Evolutionary conservation across 2,113 vertebrate genomes (phyloP).

Genomic region (Pollachius pollachius): DNA sequence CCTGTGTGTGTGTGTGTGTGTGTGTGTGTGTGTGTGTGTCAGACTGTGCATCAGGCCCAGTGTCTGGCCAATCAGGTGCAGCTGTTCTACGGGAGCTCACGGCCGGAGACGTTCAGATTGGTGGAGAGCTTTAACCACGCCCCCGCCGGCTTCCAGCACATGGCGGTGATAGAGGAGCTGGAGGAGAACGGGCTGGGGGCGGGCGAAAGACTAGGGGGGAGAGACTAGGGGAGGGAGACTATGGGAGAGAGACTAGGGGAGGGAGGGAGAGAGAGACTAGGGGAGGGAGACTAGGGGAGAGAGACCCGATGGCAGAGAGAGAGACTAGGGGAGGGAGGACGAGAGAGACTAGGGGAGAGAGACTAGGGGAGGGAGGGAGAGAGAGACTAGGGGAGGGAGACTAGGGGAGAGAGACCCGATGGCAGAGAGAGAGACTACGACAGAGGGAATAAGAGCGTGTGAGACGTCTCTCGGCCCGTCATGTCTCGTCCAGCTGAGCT

Average conservation of each 20-base stretch:
- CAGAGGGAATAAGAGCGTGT: too few relatives aligned
- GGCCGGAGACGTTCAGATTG: conserved; percentile 76
- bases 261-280: background rate
- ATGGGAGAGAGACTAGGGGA: conserved; percentile 1
- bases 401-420: conserved; percentile 41
- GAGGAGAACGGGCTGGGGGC: conserved; percentile 83
- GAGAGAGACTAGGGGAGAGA: background rate
- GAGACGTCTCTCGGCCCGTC: too few relatives aligned
- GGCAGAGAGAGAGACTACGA: too few relatives aligned
- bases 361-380: background rate
- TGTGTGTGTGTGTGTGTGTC: conserved; percentile 13
- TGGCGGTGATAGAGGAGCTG: conserved; percentile 87
- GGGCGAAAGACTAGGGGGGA: conserved; percentile 1
- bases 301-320: conserved; percentile 78
- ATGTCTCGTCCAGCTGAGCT: too few relatives aligned
- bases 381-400: conserved; percentile 67
- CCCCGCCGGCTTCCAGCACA: conserved; percentile 88
- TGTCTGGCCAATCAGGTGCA: conserved; percentile 94
- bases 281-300: background rate
- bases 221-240: background rate
- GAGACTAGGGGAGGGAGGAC: conserved; percentile 85
- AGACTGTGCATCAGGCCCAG: conserved; percentile 89
- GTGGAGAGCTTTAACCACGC: conserved; percentile 92
- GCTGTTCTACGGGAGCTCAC: conserved; percentile 87
- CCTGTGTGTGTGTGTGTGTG: too few relatives aligned